Conservation (phyloP, 2,888 invertebrate species). For the Lucinisca nassula region DNA sequence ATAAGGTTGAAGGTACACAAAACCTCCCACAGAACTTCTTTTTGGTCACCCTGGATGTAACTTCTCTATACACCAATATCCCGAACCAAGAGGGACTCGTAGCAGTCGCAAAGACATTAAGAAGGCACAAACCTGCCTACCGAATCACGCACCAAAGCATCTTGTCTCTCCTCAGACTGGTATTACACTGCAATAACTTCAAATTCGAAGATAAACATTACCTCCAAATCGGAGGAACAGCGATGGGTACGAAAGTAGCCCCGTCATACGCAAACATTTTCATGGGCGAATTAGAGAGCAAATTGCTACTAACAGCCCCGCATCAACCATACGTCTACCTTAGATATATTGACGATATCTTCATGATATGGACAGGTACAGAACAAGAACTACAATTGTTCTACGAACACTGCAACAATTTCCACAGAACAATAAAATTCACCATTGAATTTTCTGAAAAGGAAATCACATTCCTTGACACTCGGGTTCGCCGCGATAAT, state of each 20-base stretch:
- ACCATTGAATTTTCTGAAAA: slow-evolving; percentile 8
- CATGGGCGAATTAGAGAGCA: slow-evolving; percentile 37
- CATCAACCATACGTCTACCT: slow-evolving; percentile 25
- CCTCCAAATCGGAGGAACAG: slow-evolving; percentile 47
- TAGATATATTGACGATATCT: slow-evolving; percentile 59
- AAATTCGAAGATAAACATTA: slow-evolving; percentile 29
- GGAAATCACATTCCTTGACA: slow-evolving; percentile 17
- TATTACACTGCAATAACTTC: slow-evolving; percentile 26
- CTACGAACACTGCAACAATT: slow-evolving; percentile 2
- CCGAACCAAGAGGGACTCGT: slow-evolving; percentile 20
- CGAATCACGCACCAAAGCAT: not conserved
- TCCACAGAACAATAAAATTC: slow-evolving; percentile 24
- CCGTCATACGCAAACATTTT: slow-evolving; percentile 48
- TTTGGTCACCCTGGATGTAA: slow-evolving; percentile 25
- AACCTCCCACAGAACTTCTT: not conserved
- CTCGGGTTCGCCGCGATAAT: not conserved
- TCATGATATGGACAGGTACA: slow-evolving; percentile 44
- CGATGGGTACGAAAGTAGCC: slow-evolving; percentile 55
- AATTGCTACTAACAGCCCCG: slow-evolving; percentile 4
- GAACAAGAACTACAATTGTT: slow-evolving; percentile 5
- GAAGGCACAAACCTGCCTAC: not conserved
- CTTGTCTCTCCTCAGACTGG: not conserved
- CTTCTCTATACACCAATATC: slow-evolving; percentile 23
- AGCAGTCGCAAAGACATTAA: not conserved
- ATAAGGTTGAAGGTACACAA: not conserved